Percentiles rank a stretch among this genome's conserved stretches.
Evolutionary conservation across 2,888 invertebrate species (phyloP).

Genomic region (Ectemnius lituratus): DNA sequence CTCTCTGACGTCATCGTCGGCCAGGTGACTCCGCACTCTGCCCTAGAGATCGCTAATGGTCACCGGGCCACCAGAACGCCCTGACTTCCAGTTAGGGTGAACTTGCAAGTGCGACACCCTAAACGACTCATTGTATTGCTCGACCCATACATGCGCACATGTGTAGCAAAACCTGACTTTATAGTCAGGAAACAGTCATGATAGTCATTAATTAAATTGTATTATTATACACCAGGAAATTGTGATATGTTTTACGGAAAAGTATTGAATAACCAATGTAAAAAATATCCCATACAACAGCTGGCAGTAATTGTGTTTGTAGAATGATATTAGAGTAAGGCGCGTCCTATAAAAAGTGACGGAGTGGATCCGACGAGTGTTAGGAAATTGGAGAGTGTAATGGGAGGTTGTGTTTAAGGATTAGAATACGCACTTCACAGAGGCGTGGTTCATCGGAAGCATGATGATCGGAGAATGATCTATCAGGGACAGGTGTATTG

Average conservation of each 20-base stretch:
- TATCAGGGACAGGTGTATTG: conserved; percentile 40
- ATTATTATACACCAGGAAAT: too few species aligned
- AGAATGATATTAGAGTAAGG: too few species aligned
- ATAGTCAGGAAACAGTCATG: too few species aligned
- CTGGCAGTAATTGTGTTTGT: too few species aligned
- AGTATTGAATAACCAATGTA: too few species aligned
- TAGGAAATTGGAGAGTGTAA: neutral
- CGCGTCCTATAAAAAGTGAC: too few species aligned
- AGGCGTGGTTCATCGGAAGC: conserved; percentile 24
- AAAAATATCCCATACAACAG: too few species aligned
- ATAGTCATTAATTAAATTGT: too few species aligned
- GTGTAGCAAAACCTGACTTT: too few species aligned
- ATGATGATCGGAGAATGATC: conserved; percentile 35
- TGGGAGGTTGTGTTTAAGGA: conserved; percentile 7
- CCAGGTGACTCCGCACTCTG: conserved; percentile 50
- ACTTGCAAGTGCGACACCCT: neutral
- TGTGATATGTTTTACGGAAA: too few species aligned
- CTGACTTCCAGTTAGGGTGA: neutral
- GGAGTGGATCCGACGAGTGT: neutral
- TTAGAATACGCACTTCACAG: neutral
- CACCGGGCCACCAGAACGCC: conserved; percentile 4
- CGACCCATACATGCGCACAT: too few species aligned
- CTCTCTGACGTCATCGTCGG: conserved; percentile 50
- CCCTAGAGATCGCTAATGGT: neutral
- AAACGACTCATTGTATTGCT: too few species aligned